These are phyloP conservation scores for Lophochroa leadbeateri DNA, from an alignment of 2,113 vertebrate species.

Conservation along the genomic window DNA sequence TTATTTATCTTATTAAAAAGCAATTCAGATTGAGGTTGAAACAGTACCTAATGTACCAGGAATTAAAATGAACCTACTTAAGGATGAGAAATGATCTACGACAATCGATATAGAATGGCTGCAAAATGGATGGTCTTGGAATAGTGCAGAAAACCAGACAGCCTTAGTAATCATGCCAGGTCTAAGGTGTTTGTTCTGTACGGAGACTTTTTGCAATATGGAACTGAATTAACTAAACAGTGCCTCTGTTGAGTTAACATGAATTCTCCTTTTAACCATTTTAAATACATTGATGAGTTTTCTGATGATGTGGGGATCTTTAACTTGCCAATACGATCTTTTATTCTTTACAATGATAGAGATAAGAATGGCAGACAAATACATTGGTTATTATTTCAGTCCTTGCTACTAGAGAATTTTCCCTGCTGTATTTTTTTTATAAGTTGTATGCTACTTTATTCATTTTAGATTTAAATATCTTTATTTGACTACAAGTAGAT, in stretches of 20 bases:
- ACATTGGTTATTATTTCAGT: neutral
- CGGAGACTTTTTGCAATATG: neutral
- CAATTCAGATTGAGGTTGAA: slow-evolving; percentile 33
- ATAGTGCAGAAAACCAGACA: neutral
- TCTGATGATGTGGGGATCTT: neutral
- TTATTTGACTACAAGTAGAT: neutral
- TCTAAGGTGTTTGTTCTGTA: neutral
- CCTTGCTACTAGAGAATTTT: neutral
- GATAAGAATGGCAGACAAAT: neutral
- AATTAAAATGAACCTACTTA: slow-evolving; percentile 41
- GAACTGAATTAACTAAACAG: neutral
- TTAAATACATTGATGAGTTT: neutral
- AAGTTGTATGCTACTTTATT: neutral
- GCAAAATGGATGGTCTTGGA: neutral
- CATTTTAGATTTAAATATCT: neutral
- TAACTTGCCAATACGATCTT: neutral
- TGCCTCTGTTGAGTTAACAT: neutral
- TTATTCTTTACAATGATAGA: neutral
- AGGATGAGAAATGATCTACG: slow-evolving; percentile 14
- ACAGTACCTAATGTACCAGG: slow-evolving; percentile 35
- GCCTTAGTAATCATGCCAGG: neutral
- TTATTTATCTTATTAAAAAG: slow-evolving; percentile 50
- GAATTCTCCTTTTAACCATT: neutral
- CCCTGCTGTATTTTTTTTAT: neutral
- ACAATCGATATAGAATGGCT: neutral